Evolutionary conservation across 92 coral and sea anemone species (phyloP).

Genomic region (Isaurus tuberculatus): DNA sequence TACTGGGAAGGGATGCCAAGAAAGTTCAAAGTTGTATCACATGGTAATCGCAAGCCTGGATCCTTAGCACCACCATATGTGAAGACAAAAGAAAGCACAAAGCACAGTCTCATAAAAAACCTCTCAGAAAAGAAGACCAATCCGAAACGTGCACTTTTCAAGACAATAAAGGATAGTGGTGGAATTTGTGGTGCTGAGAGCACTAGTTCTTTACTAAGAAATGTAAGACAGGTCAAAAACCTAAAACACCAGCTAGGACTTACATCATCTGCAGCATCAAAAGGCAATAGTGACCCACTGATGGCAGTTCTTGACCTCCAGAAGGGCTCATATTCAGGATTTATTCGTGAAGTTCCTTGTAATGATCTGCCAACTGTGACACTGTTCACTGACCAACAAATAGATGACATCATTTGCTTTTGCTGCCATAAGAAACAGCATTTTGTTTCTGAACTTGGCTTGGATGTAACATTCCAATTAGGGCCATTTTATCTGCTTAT

Average conservation of each 20-base stretch:
- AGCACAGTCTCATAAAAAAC: background rate
- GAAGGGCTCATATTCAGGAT: slow-evolving; percentile 64
- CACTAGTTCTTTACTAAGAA: slow-evolving; percentile 51
- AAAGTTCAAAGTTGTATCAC: background rate
- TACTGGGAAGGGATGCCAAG: slow-evolving; percentile 10
- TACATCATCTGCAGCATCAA: slow-evolving; percentile 42
- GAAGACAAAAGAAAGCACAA: slow-evolving; percentile 7
- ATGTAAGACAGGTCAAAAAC: slow-evolving; percentile 44
- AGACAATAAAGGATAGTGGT: slow-evolving; percentile 55
- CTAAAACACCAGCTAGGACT: slow-evolving; percentile 49
- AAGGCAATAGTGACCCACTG: slow-evolving; percentile 53
- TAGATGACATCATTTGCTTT: slow-evolving; percentile 63
- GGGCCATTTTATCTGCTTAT: slow-evolving; percentile 82
- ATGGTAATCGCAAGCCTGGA: slow-evolving; percentile 6
- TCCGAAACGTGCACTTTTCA: slow-evolving; percentile 58
- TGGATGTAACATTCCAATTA: slow-evolving; percentile 74
- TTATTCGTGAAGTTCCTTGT: slow-evolving; percentile 61
- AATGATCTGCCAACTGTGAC: slow-evolving; percentile 74
- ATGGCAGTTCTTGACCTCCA: slow-evolving; percentile 70
- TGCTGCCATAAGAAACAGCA: slow-evolving; percentile 21
- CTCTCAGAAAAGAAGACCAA: slow-evolving; percentile 13
- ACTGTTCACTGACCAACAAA: slow-evolving; percentile 73
- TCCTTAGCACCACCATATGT: background rate
- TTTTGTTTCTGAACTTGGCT: slow-evolving; percentile 72
- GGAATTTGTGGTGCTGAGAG: slow-evolving; percentile 61